phyloP scores from a whole-genome alignment of 2,888 invertebrate genomes.

The Athalia rosae region DNA sequence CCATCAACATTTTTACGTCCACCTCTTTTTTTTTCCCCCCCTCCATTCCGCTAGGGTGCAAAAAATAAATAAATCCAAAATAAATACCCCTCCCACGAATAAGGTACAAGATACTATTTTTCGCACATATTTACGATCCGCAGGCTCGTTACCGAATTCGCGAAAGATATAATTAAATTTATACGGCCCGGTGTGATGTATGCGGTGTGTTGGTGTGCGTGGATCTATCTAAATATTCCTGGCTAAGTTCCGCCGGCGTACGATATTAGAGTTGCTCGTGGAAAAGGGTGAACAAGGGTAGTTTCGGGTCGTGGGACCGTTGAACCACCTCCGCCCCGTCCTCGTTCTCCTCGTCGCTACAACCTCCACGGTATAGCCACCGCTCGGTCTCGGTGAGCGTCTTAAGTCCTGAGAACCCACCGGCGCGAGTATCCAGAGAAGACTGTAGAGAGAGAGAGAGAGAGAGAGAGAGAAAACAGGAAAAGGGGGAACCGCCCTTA shows the following conservation, averaged over 20 bases:
- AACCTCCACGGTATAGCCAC: neutral
- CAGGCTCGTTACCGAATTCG: no score
- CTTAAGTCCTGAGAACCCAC: conserved; percentile 43
- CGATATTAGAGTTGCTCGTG: neutral
- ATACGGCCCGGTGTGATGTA: no score
- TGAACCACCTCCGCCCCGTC: conserved; percentile 4
- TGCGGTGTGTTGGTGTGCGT: no score
- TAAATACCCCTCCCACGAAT: no score
- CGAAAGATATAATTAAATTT: no score
- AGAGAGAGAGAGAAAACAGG: no score
- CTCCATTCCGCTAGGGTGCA: no score
- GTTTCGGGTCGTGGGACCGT: conserved; percentile 24
- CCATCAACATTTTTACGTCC: neutral
- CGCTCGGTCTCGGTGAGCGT: conserved; percentile 31
- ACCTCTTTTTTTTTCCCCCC: no score
- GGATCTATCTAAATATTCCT: neutral
- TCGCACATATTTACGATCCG: no score
- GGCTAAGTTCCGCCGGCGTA: neutral
- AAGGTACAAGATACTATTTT: no score
- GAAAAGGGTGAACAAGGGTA: conserved; percentile 30
- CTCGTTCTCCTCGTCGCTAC: conserved; percentile 1
- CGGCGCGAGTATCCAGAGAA: neutral
- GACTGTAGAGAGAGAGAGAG: no score
- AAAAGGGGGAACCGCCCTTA: conserved; percentile 59
- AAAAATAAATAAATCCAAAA: no score